A percentile compares a stretch with the other conserved stretches of the same genome.
phyloP scores from a whole-genome alignment of 2,888 invertebrate species.

The Stenolophus ochropezus region DNA sequence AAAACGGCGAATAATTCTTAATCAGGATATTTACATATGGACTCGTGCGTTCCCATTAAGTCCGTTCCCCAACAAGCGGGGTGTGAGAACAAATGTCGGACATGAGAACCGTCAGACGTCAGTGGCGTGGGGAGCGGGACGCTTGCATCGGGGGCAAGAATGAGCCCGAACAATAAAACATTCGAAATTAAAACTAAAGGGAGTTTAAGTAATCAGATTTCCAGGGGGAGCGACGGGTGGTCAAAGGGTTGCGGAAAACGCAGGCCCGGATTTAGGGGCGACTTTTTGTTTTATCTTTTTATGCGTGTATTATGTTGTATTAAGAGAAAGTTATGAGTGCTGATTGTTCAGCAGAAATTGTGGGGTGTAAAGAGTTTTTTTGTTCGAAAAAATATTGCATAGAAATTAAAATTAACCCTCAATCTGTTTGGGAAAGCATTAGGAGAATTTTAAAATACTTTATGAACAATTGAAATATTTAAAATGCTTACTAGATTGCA shows the following conservation, averaged over 20 bases:
- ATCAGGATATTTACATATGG: slow-evolving; percentile 55
- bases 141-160: slow-evolving; percentile 22
- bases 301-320: slow-evolving; percentile 39
- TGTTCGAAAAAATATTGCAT: background rate
- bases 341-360: slow-evolving; percentile 31
- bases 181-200: slow-evolving; percentile 59
- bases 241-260: slow-evolving; percentile 61
- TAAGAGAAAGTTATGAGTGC: slow-evolving; percentile 37
- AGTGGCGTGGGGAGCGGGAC: background rate
- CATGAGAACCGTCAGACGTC: slow-evolving; percentile 53
- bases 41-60: slow-evolving; percentile 39
- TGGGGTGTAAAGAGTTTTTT: slow-evolving; percentile 10
- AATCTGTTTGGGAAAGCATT: background rate
- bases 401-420: background rate
- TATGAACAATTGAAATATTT: no score
- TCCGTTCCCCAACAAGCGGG: slow-evolving; percentile 23
- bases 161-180: slow-evolving; percentile 57
- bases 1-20: slow-evolving; percentile 55
- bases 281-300: slow-evolving; percentile 37
- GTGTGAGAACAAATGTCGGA: slow-evolving; percentile 58
- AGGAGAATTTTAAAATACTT: background rate
- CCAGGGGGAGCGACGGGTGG: slow-evolving; percentile 55
- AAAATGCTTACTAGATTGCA: no score
- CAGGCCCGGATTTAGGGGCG: slow-evolving; percentile 64
- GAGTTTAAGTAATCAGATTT: slow-evolving; percentile 62